Evolutionary conservation across 2,113 vertebrate species (phyloP).

Genomic region (Lipotes vexillifer): DNA sequence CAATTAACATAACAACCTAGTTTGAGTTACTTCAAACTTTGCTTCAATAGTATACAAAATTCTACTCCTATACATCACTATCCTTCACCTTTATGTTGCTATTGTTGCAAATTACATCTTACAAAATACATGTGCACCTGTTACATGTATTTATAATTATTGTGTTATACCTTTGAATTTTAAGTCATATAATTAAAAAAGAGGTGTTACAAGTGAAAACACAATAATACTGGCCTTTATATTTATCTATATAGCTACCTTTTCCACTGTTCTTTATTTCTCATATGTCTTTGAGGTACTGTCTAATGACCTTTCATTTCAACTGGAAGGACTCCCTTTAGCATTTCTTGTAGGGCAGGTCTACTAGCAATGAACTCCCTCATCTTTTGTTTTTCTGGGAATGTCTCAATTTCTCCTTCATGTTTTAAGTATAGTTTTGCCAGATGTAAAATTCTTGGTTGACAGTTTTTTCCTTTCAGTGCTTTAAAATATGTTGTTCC

Average conservation of each 20-base stretch:
- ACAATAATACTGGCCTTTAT: not conserved
- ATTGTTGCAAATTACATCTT: not conserved
- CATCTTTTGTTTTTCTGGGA: not conserved
- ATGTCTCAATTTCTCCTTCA: not conserved
- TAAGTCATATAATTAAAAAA: not conserved
- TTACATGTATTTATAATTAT: not conserved
- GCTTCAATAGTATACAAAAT: not conserved
- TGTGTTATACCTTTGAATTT: not conserved
- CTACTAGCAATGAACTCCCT: not conserved
- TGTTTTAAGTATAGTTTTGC: not conserved
- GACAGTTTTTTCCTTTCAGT: not conserved
- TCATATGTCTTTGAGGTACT: not conserved
- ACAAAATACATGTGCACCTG: not conserved
- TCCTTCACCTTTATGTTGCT: not conserved
- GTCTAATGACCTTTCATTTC: not conserved
- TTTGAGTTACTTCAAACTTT: not conserved
- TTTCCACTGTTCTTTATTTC: not conserved
- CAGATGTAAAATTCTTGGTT: not conserved
- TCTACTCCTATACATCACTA: not conserved
- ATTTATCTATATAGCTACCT: not conserved
- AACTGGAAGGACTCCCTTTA: not conserved
- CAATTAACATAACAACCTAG: not conserved
- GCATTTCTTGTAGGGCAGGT: not conserved
- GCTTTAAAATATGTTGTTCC: not conserved
- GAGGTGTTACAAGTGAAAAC: not conserved